Percentiles rank a stretch among this genome's conserved stretches.
Evolutionary conservation across 2,888 invertebrate genomes (phyloP).

Genomic region (Lasioglossum calceatum): DNA sequence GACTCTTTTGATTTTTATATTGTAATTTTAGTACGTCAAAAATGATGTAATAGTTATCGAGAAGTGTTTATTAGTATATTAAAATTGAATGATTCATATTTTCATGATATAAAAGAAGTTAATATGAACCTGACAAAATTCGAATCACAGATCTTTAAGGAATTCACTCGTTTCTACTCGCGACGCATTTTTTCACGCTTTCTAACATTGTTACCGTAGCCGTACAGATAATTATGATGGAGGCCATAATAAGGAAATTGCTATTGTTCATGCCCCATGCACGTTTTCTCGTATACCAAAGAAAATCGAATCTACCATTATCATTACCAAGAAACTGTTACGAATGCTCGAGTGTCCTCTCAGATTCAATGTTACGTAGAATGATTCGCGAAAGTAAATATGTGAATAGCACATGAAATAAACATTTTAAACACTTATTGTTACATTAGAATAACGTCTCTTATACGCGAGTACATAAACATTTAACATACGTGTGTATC

Average conservation of each 20-base stretch:
- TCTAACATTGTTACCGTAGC: conserved; percentile 26
- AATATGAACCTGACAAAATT: background rate
- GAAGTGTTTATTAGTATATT: background rate
- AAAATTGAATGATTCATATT: background rate
- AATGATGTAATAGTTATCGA: background rate
- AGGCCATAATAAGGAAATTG: conserved; percentile 8
- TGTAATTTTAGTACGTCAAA: background rate
- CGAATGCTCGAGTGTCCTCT: no score
- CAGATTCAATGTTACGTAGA: background rate
- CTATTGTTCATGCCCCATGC: background rate
- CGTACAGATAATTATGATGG: conserved; percentile 27
- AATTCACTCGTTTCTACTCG: conserved; percentile 30
- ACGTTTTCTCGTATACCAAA: background rate
- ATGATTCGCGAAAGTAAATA: background rate
- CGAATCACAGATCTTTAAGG: background rate
- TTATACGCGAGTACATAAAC: background rate
- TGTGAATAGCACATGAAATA: background rate
- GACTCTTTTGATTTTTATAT: background rate
- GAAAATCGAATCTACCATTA: background rate
- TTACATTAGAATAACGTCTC: background rate
- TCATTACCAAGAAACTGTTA: background rate
- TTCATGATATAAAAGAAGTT: background rate
- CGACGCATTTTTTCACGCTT: conserved; percentile 34
- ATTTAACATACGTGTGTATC: background rate
- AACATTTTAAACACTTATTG: background rate